Percentiles rank a stretch among this genome's conserved stretches.
These are phyloP conservation scores for Oncorhynchus clarkii DNA, from an alignment of 2,113 vertebrate genomes.

Conservation along the genomic window DNA sequence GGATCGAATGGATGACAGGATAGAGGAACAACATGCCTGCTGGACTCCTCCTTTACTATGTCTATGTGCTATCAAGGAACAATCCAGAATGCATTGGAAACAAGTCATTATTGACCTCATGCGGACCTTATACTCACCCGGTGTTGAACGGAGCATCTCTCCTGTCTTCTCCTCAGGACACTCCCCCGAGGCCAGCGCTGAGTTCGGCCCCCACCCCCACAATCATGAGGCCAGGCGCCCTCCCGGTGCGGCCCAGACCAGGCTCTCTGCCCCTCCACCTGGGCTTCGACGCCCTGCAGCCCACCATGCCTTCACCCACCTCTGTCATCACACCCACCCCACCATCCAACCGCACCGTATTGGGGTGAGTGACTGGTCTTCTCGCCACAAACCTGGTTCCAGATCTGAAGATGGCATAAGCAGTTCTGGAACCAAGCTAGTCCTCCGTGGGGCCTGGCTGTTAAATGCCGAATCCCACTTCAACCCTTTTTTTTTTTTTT, in stretches of 20 bases:
- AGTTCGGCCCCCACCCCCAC: slow-evolving; percentile 89
- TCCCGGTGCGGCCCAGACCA: slow-evolving; percentile 75
- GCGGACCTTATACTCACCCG: too few relatives aligned
- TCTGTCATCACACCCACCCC: slow-evolving; percentile 97
- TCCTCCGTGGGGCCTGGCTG: too few relatives aligned
- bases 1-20: not conserved
- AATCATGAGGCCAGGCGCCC: slow-evolving; percentile 91
- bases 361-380: slow-evolving; percentile 75
- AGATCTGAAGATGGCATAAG: too few relatives aligned
- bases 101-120: not conserved
- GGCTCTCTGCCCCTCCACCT: slow-evolving; percentile 91
- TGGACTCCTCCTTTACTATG: too few relatives aligned
- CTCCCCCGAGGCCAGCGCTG: slow-evolving; percentile 74
- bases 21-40: not conserved
- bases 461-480: too few relatives aligned
- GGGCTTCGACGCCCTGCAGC: slow-evolving; percentile 87
- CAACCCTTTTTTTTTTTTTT: too few relatives aligned
- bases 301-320: slow-evolving; percentile 93
- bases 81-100: too few relatives aligned
- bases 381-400: too few relatives aligned
- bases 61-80: too few relatives aligned
- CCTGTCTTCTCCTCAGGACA: slow-evolving; percentile 61
- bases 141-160: too few relatives aligned
- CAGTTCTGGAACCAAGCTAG: not conserved
- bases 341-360: slow-evolving; percentile 87